Evolutionary conservation across 2,888 invertebrate genomes (phyloP).

Genomic region (Odontocerum albicorne): DNA sequence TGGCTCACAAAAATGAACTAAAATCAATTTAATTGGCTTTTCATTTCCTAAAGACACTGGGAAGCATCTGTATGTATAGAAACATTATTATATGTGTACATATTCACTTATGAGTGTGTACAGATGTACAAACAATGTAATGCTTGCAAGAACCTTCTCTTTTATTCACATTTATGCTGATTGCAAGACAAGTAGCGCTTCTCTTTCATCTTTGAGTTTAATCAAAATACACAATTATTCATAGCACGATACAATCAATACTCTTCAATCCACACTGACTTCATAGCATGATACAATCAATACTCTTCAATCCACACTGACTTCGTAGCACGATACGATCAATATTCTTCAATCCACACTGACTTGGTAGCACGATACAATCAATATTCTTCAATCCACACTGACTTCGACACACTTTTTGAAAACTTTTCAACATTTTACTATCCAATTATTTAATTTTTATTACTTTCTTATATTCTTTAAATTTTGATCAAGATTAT

Average conservation of each 20-base stretch:
- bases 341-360: constrained; percentile 15
- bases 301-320: constrained; percentile 16
- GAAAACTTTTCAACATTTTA: too few species aligned
- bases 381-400: constrained; percentile 14
- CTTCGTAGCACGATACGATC: constrained; percentile 16
- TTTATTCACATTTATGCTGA: constrained; percentile 4
- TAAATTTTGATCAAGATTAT: too few species aligned
- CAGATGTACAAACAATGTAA: too few species aligned
- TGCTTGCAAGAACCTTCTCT: too few species aligned
- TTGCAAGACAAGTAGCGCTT: constrained; percentile 17
- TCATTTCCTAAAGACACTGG: too few species aligned
- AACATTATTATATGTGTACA: too few species aligned
- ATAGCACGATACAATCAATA: constrained; percentile 18
- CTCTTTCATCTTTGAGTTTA: constrained; percentile 12
- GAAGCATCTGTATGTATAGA: too few species aligned
- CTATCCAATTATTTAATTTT: too few species aligned
- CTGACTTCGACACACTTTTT: constrained; percentile 1
- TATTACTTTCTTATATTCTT: too few species aligned
- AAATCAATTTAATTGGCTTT: too few species aligned
- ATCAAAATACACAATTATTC: constrained; percentile 22
- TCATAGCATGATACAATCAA: constrained; percentile 16
- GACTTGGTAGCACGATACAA: constrained; percentile 17
- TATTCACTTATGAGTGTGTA: too few species aligned
- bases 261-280: constrained; percentile 14
- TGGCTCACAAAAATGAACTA: too few species aligned